phyloP scores from a whole-genome alignment of 2,797 vertebrate species.

The Mionectes olivaceus region DNA sequence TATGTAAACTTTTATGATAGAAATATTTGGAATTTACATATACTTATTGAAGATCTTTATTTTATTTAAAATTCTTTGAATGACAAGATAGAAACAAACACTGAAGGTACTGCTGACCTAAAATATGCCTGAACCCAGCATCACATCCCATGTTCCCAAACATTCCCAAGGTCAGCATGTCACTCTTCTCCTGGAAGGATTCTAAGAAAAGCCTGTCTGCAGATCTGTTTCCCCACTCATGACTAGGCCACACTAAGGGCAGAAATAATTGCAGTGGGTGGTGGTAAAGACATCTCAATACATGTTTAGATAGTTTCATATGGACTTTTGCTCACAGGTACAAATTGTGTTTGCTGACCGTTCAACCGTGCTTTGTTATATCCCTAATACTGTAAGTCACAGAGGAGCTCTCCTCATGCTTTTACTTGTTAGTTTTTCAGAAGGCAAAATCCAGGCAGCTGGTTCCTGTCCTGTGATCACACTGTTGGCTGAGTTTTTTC shows the following conservation, averaged over 20 bases:
- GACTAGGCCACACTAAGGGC: background rate
- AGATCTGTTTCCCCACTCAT: background rate
- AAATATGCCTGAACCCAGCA: background rate
- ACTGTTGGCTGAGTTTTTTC: slow-evolving; percentile 59
- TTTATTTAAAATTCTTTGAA: background rate
- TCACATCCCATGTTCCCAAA: background rate
- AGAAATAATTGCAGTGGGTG: background rate
- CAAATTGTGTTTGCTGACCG: background rate
- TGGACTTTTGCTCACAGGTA: background rate
- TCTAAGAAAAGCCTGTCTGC: background rate
- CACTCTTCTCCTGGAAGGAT: background rate
- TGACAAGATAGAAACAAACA: background rate
- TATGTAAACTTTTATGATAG: background rate
- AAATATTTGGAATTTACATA: background rate
- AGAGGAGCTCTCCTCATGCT: background rate
- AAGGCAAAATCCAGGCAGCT: slow-evolving; percentile 62
- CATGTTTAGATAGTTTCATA: background rate
- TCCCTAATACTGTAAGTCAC: background rate
- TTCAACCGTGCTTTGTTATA: background rate
- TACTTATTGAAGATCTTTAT: background rate
- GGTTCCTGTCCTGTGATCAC: slow-evolving; percentile 63
- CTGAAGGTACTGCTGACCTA: background rate
- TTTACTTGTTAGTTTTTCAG: slow-evolving; percentile 59
- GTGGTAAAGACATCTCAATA: background rate
- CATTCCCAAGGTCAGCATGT: background rate